A percentile compares a stretch with the other conserved stretches of the same genome.
Conservation (phyloP, 1,140 invertebrate genomes). For the Heliothis virescens region DNA sequence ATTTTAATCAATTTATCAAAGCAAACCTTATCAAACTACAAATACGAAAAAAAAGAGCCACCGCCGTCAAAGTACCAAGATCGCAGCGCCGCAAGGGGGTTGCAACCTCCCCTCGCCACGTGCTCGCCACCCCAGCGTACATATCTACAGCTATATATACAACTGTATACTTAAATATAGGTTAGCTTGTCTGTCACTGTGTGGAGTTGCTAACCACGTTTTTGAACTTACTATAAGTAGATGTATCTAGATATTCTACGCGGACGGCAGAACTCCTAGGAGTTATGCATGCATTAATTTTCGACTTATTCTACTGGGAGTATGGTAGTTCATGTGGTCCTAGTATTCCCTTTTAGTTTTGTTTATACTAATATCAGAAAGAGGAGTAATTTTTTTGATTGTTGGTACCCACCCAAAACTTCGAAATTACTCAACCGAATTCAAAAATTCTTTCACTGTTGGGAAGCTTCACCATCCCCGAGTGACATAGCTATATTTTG, state of each 20-base stretch:
- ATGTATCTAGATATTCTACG: background rate
- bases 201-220: slow-evolving; percentile 43
- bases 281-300: background rate
- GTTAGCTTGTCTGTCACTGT: slow-evolving; percentile 58
- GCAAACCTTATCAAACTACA: background rate
- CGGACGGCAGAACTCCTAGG: background rate
- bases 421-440: no score
- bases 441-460: no score
- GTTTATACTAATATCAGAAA: no score
- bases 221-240: slow-evolving; percentile 27
- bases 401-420: no score
- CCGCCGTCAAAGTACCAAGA: slow-evolving; percentile 42
- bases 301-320: background rate
- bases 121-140: slow-evolving; percentile 47
- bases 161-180: slow-evolving; percentile 64
- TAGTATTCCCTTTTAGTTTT: no score
- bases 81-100: slow-evolving; percentile 42
- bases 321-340: background rate
- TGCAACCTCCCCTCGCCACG: slow-evolving; percentile 56
- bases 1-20: no score
- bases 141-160: slow-evolving; percentile 32
- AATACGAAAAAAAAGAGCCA: background rate
- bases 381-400: no score
- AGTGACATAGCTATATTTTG: no score
- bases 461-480: no score